phyloP scores from a whole-genome alignment of 2,888 invertebrate species.

The Sisyra terminalis region DNA sequence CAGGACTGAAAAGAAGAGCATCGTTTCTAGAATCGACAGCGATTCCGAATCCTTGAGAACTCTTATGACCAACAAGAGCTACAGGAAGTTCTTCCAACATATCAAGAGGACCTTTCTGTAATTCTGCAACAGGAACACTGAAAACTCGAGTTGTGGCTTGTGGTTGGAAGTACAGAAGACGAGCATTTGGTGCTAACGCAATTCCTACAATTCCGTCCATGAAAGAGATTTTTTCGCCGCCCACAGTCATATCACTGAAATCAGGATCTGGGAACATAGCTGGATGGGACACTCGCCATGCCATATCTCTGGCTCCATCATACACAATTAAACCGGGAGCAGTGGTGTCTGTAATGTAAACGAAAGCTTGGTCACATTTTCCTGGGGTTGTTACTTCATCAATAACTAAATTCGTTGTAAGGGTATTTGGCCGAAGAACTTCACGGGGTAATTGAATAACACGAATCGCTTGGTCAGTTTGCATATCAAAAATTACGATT shows the following conservation, averaged over 20 bases:
- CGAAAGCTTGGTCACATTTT: slow-evolving; percentile 59
- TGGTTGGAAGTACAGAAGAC: slow-evolving; percentile 51
- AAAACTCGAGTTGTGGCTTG: slow-evolving; percentile 60
- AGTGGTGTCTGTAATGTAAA: slow-evolving; percentile 68
- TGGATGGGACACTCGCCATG: slow-evolving; percentile 67
- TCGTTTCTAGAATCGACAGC: slow-evolving; percentile 55
- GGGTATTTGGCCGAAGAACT: slow-evolving; percentile 53
- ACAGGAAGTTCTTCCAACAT: slow-evolving; percentile 57
- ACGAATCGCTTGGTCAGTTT: slow-evolving; percentile 49
- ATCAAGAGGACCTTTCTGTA: slow-evolving; percentile 55
- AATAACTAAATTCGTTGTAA: slow-evolving; percentile 63
- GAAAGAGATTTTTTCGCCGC: slow-evolving; percentile 46
- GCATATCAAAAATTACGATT: slow-evolving; percentile 61
- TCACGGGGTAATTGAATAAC: slow-evolving; percentile 60
- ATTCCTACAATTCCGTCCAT: slow-evolving; percentile 62
- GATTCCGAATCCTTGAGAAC: slow-evolving; percentile 65
- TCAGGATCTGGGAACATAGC: slow-evolving; percentile 78
- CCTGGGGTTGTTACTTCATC: slow-evolving; percentile 51
- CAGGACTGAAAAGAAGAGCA: slow-evolving; percentile 59
- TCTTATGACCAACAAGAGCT: slow-evolving; percentile 62
- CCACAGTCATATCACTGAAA: slow-evolving; percentile 55
- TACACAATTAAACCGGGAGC: slow-evolving; percentile 48
- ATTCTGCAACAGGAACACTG: slow-evolving; percentile 55
- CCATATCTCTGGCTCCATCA: slow-evolving; percentile 55
- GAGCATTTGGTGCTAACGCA: slow-evolving; percentile 45